phyloP scores from a whole-genome alignment of 2,888 invertebrate genomes.

The Coremacera marginata region DNA sequence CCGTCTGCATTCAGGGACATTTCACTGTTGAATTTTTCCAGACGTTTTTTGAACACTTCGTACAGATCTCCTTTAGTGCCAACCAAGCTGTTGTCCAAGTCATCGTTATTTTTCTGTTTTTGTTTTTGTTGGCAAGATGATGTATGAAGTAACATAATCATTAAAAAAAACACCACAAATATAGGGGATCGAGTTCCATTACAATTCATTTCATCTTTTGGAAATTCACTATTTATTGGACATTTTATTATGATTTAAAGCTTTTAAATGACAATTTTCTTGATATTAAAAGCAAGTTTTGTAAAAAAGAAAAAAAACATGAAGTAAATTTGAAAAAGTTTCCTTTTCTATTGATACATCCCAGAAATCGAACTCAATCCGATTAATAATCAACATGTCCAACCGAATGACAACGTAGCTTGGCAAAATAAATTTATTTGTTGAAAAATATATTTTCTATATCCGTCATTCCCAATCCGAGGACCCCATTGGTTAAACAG shows the following conservation, averaged over 20 bases:
- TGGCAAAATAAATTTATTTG: too few species aligned
- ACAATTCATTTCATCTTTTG: conserved; percentile 57
- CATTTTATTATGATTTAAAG: conserved; percentile 19
- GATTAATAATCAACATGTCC: too few species aligned
- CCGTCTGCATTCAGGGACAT: conserved; percentile 8
- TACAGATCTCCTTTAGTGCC: conserved; percentile 52
- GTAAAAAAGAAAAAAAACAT: too few species aligned
- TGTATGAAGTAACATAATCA: conserved; percentile 41
- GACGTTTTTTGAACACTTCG: conserved; percentile 53
- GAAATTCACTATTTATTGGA: conserved; percentile 31
- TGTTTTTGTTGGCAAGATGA: background rate
- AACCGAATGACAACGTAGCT: too few species aligned
- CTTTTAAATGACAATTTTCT: conserved; percentile 20
- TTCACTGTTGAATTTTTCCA: conserved; percentile 43
- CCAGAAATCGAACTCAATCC: background rate
- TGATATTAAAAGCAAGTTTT: background rate
- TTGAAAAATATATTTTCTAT: too few species aligned
- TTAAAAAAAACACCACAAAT: conserved; percentile 35
- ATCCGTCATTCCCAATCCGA: too few species aligned
- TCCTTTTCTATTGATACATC: background rate
- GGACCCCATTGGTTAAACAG: too few species aligned
- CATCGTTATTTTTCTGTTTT: background rate
- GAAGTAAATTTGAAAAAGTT: background rate
- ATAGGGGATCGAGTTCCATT: conserved; percentile 32
- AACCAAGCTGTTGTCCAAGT: conserved; percentile 1